Percentiles rank a stretch among this genome's conserved stretches.
Conservation (phyloP, 2,797 vertebrate genomes). For the Borostomias antarcticus region DNA sequence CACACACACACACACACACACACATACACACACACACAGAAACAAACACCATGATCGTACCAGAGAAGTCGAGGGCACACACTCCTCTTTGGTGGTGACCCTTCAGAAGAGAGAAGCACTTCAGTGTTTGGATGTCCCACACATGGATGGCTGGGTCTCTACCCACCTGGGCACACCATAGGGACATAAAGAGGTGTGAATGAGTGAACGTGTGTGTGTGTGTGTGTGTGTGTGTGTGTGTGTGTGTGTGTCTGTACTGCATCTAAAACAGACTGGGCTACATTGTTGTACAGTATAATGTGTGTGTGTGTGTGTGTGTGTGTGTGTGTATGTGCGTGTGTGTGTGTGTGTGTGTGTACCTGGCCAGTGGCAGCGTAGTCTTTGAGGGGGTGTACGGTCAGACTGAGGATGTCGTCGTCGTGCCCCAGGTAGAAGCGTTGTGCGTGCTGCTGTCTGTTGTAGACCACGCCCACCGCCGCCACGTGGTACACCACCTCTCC, state of each 20-base stretch:
- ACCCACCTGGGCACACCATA: conserved; percentile 53
- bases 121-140: conserved; percentile 88
- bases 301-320: not conserved
- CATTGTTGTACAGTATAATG: too few species aligned
- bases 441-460: conserved; percentile 82
- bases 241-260: not conserved
- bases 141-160: conserved; percentile 86
- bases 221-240: not conserved
- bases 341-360: conserved; percentile 56
- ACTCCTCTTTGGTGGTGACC: conserved; percentile 87
- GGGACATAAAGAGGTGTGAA: not conserved
- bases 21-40: not conserved
- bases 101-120: conserved; percentile 84
- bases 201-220: not conserved
- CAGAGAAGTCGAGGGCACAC: conserved; percentile 86
- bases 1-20: conserved; percentile 2
- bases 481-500: conserved; percentile 89
- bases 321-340: not conserved
- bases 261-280: too few species aligned
- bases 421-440: conserved; percentile 88
- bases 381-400: conserved; percentile 85
- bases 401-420: conserved; percentile 86
- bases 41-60: conserved; percentile 50
- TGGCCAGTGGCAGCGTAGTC: conserved; percentile 87
- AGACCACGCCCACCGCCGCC: conserved; percentile 84